Percentiles rank a stretch among this genome's conserved stretches.
phyloP scores from a whole-genome alignment of 2,888 invertebrate species.

The Lasioglossum malachurum region DNA sequence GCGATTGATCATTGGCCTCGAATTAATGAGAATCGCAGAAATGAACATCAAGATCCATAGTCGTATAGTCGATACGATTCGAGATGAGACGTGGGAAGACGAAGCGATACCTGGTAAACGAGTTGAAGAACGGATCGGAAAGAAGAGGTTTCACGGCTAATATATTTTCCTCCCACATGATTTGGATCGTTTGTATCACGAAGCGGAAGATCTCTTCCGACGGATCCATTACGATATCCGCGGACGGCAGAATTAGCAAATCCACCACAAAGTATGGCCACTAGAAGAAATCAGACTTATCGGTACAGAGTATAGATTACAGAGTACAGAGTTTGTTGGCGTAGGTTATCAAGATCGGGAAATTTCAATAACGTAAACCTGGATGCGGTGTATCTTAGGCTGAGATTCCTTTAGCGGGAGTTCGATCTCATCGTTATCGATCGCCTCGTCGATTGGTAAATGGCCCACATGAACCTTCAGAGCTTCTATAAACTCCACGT shows the following conservation, averaged over 20 bases:
- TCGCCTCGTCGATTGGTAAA: conserved; percentile 85
- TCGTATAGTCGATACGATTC: neutral
- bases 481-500: conserved; percentile 86
- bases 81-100: neutral
- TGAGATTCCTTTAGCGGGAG: conserved; percentile 86
- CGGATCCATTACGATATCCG: conserved; percentile 87
- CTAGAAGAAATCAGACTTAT: conserved; percentile 80
- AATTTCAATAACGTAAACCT: conserved; percentile 83
- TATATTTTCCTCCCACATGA: conserved; percentile 89
- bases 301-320: neutral
- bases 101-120: conserved; percentile 89
- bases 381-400: conserved; percentile 83
- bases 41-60: neutral
- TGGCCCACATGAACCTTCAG: conserved; percentile 86
- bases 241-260: conserved; percentile 83
- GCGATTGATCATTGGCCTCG: conserved; percentile 92
- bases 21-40: conserved; percentile 3
- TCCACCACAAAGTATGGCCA: conserved; percentile 88
- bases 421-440: conserved; percentile 84
- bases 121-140: conserved; percentile 89
- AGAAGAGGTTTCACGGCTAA: conserved; percentile 90
- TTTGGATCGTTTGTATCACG: conserved; percentile 88
- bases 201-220: conserved; percentile 87
- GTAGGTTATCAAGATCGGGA: neutral
- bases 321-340: neutral